Evolutionary conservation across 2,797 vertebrate species (phyloP), one percentile per base, ranked within the genome.

Genomic region (Typhlichthys subterraneus): DNA sequence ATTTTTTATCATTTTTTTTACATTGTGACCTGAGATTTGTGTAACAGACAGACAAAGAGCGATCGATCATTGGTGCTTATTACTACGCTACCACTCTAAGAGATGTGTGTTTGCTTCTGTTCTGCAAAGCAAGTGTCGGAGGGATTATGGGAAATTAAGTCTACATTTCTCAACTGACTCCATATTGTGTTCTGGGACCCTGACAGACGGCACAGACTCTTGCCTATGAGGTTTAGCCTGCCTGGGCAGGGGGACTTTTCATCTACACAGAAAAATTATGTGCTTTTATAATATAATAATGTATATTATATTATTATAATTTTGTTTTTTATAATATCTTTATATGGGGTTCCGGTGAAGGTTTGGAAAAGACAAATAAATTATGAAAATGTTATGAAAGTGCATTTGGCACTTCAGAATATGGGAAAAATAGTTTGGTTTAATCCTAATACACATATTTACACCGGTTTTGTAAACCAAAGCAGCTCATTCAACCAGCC

Each of bases 31-130:
- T 69, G 63, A 79, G 72, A 73, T 78, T 72, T 51, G 48, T 79
- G 63, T 38, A 69, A 29, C 23, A 29, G 23, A 29, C 23, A 23
- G 3, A 29, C 23, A 29, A 29, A 29, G 23, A 23, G 23, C 23
- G 3, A 23, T 23, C 23, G 23, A 85, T 82, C 82, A 84, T 83
- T 86, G 89, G 87, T 90, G 87, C 89, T 90, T 72, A 38, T 38
- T 38, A 9, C 33, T 87, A 7, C 61, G 69, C 81, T 82, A 82
- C 46, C 79, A 60, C 72, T 15, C 60, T 13, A 51, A 66, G 68
- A 72, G 77, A 76, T 51, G 66, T 61, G 29, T 62, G 57, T 66
- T 53, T 29, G 53, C 66, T 76, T 67, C 61, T 61, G 63, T 62
- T 67, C 45, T 67, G 77, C 66, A 60, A 76, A 47, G 3, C 67